A percentile compares a stretch with the other conserved stretches of the same genome.
These are phyloP conservation scores for Odontophorus gujanensis DNA, from an alignment of 2,113 vertebrate species.

Conservation along the genomic window DNA sequence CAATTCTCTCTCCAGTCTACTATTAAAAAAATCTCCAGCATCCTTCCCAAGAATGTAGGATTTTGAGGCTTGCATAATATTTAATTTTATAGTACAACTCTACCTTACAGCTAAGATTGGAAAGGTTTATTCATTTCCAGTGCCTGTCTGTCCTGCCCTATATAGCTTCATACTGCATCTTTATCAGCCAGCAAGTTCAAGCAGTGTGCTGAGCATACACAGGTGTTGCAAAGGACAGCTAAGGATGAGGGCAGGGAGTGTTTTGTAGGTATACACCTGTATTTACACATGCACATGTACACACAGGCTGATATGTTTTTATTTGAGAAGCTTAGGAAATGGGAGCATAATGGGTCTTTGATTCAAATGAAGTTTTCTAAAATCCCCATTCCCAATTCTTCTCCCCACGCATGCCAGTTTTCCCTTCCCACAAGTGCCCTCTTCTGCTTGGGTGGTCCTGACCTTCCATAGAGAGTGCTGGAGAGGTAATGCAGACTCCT, in stretches of 20 bases:
- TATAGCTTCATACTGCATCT: neutral
- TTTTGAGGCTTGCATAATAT: neutral
- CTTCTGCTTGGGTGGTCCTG: neutral
- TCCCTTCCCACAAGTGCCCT: neutral
- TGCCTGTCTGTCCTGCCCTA: neutral
- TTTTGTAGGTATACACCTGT: neutral
- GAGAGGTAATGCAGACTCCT: neutral
- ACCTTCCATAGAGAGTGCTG: neutral
- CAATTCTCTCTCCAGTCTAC: neutral
- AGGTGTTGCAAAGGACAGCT: neutral
- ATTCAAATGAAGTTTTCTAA: neutral
- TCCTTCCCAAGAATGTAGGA: neutral
- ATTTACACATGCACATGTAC: neutral
- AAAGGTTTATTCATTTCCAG: neutral
- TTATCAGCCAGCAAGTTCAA: neutral
- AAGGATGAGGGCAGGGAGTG: neutral
- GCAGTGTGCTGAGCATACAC: neutral
- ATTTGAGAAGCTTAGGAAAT: neutral
- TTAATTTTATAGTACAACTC: neutral
- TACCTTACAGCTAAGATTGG: neutral
- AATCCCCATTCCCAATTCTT: neutral
- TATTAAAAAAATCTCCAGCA: neutral
- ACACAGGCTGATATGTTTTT: neutral
- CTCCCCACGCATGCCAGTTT: rapidly evolving
- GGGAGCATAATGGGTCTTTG: neutral